Evolutionary conservation across 2,113 vertebrate genomes (phyloP), one percentile per base, ranked within the genome.

Genomic region (Pholis gunnellus): DNA sequence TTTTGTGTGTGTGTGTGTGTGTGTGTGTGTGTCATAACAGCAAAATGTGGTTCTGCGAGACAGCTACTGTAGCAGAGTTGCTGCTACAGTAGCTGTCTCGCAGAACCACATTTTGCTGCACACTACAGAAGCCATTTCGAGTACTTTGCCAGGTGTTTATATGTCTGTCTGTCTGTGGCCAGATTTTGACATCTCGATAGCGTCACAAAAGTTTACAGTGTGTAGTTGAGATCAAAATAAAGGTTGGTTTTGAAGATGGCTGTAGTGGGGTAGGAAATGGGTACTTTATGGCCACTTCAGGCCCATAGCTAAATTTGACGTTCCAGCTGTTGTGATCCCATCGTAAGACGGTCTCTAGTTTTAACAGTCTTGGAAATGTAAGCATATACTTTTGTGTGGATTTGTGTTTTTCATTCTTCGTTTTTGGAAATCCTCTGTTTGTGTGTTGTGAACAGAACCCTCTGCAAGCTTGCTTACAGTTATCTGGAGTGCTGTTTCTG

Each of bases 361-460:
- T 20, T 36, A 73, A 59, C 14, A 52, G 64, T 54, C 48, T 57
- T 61, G 11, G 10, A 71, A 44, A 38, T 27, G 6, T 60, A n/a
- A 66, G 40, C 25, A 31, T 48, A 40, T 46, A 34, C 25, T 46
- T 75, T 50, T 50, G 14, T 44, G 17, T 69, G 22, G 15, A 18
- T 78, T 54, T 59, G 2, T 25, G 17, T 65, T 40, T 63, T 63
- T 60, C 72, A 22, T 63, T 60, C 72, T 72, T 29, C 29, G 20
- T 63, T 15, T 52, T 63, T 42, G 5, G 3, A 25, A 27, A 10
- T 25, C 2, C 7, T 69, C 5, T 27, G 31, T 31, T 59, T 34
- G 4, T 0, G 11, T 4, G 25, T 50, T 25, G 9, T 60, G 17
- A 18, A 2, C 10, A n/a, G 9, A 29, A 17, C 11, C 9, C 9